Evolutionary conservation across 1,140 invertebrate genomes (phyloP), one percentile per base, ranked within the genome.

Genomic region (Metopolophium dirhodum): DNA sequence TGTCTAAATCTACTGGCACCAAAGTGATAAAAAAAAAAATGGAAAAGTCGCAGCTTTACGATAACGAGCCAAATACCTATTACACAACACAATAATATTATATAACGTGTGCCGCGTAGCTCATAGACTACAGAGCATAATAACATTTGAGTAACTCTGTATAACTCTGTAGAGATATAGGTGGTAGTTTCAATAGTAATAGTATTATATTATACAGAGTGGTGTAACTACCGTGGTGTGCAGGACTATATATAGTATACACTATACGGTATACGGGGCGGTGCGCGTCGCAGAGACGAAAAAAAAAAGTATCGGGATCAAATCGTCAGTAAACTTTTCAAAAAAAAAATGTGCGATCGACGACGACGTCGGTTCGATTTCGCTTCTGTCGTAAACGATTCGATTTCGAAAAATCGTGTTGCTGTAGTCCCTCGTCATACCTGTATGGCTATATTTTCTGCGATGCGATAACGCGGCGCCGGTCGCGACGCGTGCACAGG

Each of bases 341-440:
- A n/a, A 68, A 30, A n/a, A 68, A 68, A 68, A 68, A n/a, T 6
- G 18, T 18, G 61, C 6, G 0, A 26, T 9, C 3, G 11, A 7
- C 61, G 30, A 11, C 30, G 26, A 0, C 30, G 30, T 30, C 1
- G 61, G 30, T 77, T 30, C 57, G 57, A 2, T 77, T 77, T 77
- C 23, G 14, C 6, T n/a, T 68, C 30, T 18, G 61, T 18, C 30
- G 61, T 18, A 2, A n/a, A 35, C 14, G 61, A 18, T n/a, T 68
- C 30, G 26, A 68, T 68, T 68, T 77, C n/a, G 61, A 77, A 77
- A 77, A 77, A n/a, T 77, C 61, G 61, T 77, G 61, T 77, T 77
- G 61, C n/a, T 14, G 61, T 35, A 77, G 61, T 77, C 61, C n/a
- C n/a, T n/a, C n/a, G n/a, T 18, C 18, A 30, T 18, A n/a, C 30